Conservation (phyloP, 92 coral and sea anemone species). For the Plumapathes pennacea region DNA sequence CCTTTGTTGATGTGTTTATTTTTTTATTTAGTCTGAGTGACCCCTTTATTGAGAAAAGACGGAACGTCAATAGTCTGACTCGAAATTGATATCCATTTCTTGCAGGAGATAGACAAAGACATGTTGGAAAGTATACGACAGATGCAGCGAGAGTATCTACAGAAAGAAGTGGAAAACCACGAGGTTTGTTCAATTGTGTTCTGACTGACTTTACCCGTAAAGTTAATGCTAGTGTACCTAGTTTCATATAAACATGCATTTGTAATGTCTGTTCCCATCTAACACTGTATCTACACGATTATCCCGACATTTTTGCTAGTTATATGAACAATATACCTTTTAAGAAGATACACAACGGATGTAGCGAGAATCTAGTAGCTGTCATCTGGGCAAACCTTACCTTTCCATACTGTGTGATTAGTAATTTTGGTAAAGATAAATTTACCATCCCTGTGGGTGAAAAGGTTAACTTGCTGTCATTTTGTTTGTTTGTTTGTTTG, state of each 20-base stretch:
- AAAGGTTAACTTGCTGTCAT: no score
- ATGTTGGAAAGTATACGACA: conserved; percentile 79
- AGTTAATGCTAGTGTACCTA: no score
- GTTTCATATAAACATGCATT: no score
- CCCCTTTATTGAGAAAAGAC: not conserved
- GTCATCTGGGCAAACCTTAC: no score
- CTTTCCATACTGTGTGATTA: no score
- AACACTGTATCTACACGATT: not conserved
- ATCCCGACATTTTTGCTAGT: no score
- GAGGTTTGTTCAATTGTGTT: not conserved
- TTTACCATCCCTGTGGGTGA: no score
- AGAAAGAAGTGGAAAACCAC: conserved; percentile 4
- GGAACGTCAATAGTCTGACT: not conserved
- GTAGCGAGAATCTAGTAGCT: no score
- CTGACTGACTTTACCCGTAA: not conserved
- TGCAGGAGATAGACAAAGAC: conserved; percentile 80
- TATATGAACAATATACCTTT: no score
- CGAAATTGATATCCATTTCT: not conserved
- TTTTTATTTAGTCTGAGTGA: not conserved
- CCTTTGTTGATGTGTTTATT: not conserved
- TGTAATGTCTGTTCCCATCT: not conserved
- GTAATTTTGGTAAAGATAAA: no score
- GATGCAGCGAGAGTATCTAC: conserved; percentile 40
- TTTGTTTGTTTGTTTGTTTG: no score
- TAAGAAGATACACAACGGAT: no score